Base-by-base conservation (phyloP, 2,113 vertebrate species). In the Uropsilus gracilis region DNA sequence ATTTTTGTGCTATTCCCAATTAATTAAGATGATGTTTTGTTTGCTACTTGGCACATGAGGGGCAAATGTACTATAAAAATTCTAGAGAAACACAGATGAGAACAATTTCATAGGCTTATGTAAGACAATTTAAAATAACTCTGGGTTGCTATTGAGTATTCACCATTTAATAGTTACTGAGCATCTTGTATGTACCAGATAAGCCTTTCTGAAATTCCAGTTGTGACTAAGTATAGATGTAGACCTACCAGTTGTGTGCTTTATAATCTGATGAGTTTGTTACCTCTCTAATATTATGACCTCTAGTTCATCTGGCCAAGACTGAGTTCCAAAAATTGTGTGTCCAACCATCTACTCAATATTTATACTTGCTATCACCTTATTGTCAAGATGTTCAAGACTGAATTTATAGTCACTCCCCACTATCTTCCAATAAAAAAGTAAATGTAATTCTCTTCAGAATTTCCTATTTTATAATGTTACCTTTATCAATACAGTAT, bases 231-330 rank as follows among this genome's bases (percentile, higher is more conserved):
- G 93, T 86, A 42, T 71, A 81, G 53, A 76, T 16, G 30, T 42
- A 92, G 71, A 72, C 0, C 37, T 34, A 75, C 48, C 12, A 72
- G 14, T 68, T 3, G 66, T 68, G 34, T 66, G 85, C 26, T 81
- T 69, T 92, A 75, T 82, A 81, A 76, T 50, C 72, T 73, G 34
- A 18, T 85, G 14, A 75, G 39, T 85, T 93, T 30, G 3, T 63
- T 90, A 61, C 44, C 78, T 61, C 55, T 12, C n/a, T 95, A 69
- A 82, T 82, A 6, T 63, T 24, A 61, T 81, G 39, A 50, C 13
- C 6, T 42, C 46, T 84, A 81, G 85, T 82, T 92, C 85, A 68
- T 69, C 13, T 66, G 72, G 22, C 53, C 44, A 95, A 96, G 30
- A 53, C 55, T 73, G 75, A 78, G n/a, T 93, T 83, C 24, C n/a